A percentile compares a stretch with the other conserved stretches of the same genome.
phyloP scores from a whole-genome alignment of 2,797 vertebrate genomes.

The Enteromius thamalakanensis region DNA sequence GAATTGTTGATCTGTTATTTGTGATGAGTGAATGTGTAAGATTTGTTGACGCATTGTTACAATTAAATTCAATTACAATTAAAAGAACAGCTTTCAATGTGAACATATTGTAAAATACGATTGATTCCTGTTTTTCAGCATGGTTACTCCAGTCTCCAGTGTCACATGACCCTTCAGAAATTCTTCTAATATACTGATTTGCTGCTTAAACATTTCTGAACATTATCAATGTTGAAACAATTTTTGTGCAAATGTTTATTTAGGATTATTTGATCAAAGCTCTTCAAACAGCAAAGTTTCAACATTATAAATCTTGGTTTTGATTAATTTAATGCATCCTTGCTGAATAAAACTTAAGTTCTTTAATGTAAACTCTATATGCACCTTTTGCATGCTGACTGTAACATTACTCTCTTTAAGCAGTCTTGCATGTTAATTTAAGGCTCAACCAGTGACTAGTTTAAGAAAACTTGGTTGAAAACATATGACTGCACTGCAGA shows the following conservation, averaged over 20 bases:
- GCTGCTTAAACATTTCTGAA: neutral
- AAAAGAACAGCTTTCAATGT: neutral
- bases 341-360: neutral
- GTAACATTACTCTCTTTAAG: neutral
- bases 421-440: neutral
- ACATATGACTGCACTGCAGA: neutral
- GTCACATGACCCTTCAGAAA: neutral
- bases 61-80: too few species aligned
- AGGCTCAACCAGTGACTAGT: neutral
- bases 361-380: neutral
- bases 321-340: neutral
- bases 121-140: neutral
- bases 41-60: too few species aligned
- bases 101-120: neutral
- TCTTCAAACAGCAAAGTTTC: neutral
- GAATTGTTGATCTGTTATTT: too few species aligned
- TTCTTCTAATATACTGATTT: neutral
- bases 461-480: neutral
- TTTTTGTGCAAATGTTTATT: neutral
- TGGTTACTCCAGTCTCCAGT: neutral
- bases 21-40: too few species aligned
- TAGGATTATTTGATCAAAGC: neutral
- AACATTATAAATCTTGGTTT: neutral
- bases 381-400: neutral
- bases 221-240: neutral